These are phyloP conservation scores for Chrysaora quinquecirrha DNA, from an alignment of 30 jellyfish, hydroid and myxozoan genomes.

Conservation along the genomic window DNA sequence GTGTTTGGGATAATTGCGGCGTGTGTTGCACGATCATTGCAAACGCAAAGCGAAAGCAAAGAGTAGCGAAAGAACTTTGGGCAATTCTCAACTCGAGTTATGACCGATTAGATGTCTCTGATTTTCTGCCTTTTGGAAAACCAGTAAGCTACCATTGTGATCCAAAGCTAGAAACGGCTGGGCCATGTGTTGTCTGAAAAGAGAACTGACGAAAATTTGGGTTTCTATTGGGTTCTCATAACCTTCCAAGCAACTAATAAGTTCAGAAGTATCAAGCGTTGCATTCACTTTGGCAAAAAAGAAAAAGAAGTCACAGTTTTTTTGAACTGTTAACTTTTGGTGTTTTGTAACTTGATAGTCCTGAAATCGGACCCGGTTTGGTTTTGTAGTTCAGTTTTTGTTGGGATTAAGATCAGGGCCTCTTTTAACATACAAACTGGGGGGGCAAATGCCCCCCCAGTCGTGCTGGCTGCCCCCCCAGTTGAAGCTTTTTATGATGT, in stretches of 20 bases:
- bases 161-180: slow-evolving; percentile 87
- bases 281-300: not conserved
- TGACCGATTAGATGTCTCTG: slow-evolving; percentile 75
- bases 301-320: not conserved
- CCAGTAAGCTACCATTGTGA: slow-evolving; percentile 69
- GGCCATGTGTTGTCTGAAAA: slow-evolving; percentile 80
- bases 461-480: too few species aligned
- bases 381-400: too few species aligned
- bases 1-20: slow-evolving; percentile 82
- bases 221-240: not conserved
- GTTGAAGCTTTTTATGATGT: too few species aligned
- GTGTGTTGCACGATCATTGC: slow-evolving; percentile 67
- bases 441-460: too few species aligned
- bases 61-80: slow-evolving; percentile 82
- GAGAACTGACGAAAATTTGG: not conserved
- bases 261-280: not conserved
- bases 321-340: not conserved
- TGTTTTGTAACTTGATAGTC: not conserved
- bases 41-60: slow-evolving; percentile 65
- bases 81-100: slow-evolving; percentile 65
- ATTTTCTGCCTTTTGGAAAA: slow-evolving; percentile 72
- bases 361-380: not conserved
- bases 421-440: too few species aligned
- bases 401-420: too few species aligned
- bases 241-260: not conserved